These are phyloP conservation scores for Nomada ferruginata DNA, from an alignment of 2,888 invertebrate genomes.

Conservation along the genomic window DNA sequence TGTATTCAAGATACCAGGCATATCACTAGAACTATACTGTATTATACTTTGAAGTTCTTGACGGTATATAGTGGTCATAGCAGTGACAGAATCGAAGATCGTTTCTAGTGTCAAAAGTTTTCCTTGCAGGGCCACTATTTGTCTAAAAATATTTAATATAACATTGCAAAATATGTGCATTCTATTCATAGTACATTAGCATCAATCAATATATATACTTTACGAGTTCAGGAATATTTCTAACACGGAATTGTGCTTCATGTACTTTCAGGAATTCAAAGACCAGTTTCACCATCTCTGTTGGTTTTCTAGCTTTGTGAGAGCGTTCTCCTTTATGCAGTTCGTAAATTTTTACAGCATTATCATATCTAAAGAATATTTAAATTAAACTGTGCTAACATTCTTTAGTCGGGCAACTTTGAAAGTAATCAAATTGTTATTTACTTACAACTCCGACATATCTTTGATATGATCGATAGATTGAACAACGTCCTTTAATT, in stretches of 20 bases:
- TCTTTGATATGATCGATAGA: conserved; percentile 53
- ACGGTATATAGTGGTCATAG: conserved; percentile 55
- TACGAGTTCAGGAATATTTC: conserved; percentile 55
- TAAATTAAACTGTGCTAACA: background rate
- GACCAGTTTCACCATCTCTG: conserved; percentile 86
- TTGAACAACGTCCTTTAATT: conserved; percentile 51
- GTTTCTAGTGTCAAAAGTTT: conserved; percentile 66
- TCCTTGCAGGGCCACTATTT: conserved; percentile 61
- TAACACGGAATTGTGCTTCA: conserved; percentile 84
- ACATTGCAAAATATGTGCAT: conserved; percentile 4
- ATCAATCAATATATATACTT: conserved; percentile 44
- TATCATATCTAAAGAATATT: conserved; percentile 78
- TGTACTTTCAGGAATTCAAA: conserved; percentile 86
- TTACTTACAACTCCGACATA: conserved; percentile 68
- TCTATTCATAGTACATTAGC: background rate
- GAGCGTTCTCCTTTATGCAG: conserved; percentile 83
- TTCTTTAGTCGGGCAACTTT: background rate
- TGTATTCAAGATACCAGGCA: background rate
- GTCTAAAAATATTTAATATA: conserved; percentile 57
- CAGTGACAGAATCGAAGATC: conserved; percentile 69
- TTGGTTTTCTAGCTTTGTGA: conserved; percentile 82
- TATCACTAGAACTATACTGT: background rate
- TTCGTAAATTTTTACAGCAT: conserved; percentile 84
- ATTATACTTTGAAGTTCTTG: conserved; percentile 47
- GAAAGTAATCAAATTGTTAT: conserved; percentile 38